Conservation (phyloP, 2,888 invertebrate species). For the Cyclophora punctaria region DNA sequence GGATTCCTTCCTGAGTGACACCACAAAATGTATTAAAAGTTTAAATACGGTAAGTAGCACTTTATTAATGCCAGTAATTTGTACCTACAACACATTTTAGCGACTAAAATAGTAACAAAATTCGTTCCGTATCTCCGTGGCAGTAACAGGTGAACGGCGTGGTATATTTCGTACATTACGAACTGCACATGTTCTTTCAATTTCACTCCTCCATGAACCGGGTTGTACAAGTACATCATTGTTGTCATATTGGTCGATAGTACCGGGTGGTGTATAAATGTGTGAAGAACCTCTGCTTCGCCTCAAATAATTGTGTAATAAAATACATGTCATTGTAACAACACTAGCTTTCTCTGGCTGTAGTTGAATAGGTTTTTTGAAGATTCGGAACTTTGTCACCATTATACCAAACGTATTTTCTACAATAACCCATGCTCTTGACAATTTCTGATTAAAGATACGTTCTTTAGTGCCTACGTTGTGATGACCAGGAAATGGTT, state of each 20-base stretch:
- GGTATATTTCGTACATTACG: no score
- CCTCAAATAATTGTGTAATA: no score
- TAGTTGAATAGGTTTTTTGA: constrained; percentile 9
- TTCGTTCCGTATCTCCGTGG: no score
- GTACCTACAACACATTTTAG: no score
- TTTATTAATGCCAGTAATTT: background rate
- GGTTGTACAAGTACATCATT: background rate
- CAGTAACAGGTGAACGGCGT: no score
- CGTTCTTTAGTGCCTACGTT: constrained; percentile 7
- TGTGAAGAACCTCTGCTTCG: constrained; percentile 4
- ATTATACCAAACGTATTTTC: constrained; percentile 24
- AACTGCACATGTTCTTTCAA: no score
- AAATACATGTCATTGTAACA: no score
- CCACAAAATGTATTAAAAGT: constrained; percentile 1
- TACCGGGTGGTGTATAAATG: constrained; percentile 19
- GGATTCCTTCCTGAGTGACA: constrained; percentile 8
- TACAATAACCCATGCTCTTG: constrained; percentile 14
- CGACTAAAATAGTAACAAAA: no score
- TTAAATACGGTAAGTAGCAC: constrained; percentile 7
- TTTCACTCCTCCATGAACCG: no score
- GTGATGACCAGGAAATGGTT: no score
- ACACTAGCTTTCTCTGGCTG: no score
- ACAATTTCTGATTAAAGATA: constrained; percentile 22
- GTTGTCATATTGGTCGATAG: constrained; percentile 15
- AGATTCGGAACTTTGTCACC: constrained; percentile 11